Evolutionary conservation across 2,797 vertebrate genomes (phyloP).

Genomic region (Poeciliopsis paucimaculata): DNA sequence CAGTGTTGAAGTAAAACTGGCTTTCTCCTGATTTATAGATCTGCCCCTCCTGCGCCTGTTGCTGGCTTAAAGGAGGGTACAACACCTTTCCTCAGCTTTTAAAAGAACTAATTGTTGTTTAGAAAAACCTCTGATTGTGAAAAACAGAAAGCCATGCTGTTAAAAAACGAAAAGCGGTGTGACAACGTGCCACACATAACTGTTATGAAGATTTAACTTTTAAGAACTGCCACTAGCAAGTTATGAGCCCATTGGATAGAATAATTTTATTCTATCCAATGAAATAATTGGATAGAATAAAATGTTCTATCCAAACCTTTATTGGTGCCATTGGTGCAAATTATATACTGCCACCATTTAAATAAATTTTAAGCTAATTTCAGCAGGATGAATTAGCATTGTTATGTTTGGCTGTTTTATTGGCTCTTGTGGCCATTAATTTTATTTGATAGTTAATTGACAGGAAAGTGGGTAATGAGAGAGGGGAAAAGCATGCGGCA

Average conservation of each 20-base stretch:
- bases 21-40: not conserved
- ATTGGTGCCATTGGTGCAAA: not conserved
- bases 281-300: not conserved
- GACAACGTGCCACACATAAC: not conserved
- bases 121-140: not conserved
- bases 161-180: not conserved
- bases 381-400: not conserved
- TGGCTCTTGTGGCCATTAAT: no score
- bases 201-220: not conserved
- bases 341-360: not conserved
- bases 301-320: not conserved
- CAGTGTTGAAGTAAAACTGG: not conserved
- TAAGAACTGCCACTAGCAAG: not conserved
- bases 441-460: no score
- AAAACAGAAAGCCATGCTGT: not conserved
- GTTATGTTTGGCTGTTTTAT: not conserved
- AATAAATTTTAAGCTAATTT: not conserved
- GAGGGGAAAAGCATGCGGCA: no score
- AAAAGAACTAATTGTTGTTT: not conserved
- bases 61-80: not conserved
- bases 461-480: no score
- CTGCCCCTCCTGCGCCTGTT: not conserved
- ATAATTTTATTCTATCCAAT: no score
- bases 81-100: not conserved
- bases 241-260: no score